Percentiles rank a stretch among this genome's conserved stretches.
Conservation (phyloP, 1,140 invertebrate genomes). For the Vanessa atalanta region DNA sequence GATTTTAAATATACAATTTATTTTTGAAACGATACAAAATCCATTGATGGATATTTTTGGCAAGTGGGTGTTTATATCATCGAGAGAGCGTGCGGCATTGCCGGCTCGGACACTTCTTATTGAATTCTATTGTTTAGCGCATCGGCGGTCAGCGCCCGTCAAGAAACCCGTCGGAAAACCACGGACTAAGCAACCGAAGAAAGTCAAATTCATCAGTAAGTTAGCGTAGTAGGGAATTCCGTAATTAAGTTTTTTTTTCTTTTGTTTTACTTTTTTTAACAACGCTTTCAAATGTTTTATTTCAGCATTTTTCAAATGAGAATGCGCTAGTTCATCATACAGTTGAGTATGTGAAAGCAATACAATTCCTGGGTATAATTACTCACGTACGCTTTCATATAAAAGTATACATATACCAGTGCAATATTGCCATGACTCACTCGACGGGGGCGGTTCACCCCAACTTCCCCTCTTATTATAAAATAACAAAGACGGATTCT, state of each 20-base stretch:
- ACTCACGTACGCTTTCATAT: constrained; percentile 27
- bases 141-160: constrained; percentile 85
- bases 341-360: constrained; percentile 30
- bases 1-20: too few relatives aligned
- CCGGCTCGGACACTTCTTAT: constrained; percentile 41
- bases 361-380: constrained; percentile 40
- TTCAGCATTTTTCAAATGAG: constrained; percentile 16
- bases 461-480: constrained; percentile 26
- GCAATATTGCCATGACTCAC: constrained; percentile 47
- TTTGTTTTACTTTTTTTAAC: constrained; percentile 25
- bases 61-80: constrained; percentile 45
- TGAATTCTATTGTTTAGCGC: constrained; percentile 68
- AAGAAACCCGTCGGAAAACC: constrained; percentile 88
- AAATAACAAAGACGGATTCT: constrained; percentile 33
- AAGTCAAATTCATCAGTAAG: constrained; percentile 94
- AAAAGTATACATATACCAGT: constrained; percentile 29
- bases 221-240: constrained; percentile 56
- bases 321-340: constrained; percentile 12
- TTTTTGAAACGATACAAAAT: neutral
- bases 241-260: constrained; percentile 11
- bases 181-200: constrained; percentile 90
- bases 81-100: constrained; percentile 42
- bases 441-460: constrained; percentile 35
- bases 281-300: constrained; percentile 17
- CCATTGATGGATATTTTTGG: neutral